Percentiles rank a stretch among this genome's conserved stretches.
These are phyloP conservation scores for Hecatera dysodea DNA, from an alignment of 2,888 invertebrate genomes.

Conservation along the genomic window DNA sequence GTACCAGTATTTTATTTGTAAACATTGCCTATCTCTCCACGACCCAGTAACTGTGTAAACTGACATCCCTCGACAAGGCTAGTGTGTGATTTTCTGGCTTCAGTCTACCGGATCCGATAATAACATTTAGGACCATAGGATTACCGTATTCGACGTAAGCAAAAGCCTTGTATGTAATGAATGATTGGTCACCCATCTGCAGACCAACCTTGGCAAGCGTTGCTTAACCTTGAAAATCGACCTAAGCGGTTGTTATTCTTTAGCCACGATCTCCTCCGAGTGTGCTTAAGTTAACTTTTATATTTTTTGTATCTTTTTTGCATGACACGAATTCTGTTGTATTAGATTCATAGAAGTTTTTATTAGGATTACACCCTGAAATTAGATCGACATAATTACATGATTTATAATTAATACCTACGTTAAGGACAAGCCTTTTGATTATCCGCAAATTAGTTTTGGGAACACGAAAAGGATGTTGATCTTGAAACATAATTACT, in stretches of 20 bases:
- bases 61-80: too few relatives aligned
- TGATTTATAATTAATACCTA: constrained; percentile 21
- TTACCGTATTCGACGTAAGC: too few relatives aligned
- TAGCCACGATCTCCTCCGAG: neutral
- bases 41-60: too few relatives aligned
- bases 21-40: too few relatives aligned
- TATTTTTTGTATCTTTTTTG: constrained; percentile 33
- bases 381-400: constrained; percentile 26
- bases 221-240: too few relatives aligned
- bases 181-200: too few relatives aligned
- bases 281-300: constrained; percentile 29
- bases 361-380: constrained; percentile 35
- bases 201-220: too few relatives aligned
- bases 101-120: neutral
- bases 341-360: constrained; percentile 46
- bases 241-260: too few relatives aligned
- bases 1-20: too few relatives aligned
- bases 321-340: neutral
- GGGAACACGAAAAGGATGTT: constrained; percentile 26
- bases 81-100: too few relatives aligned
- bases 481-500: constrained; percentile 32
- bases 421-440: constrained; percentile 2
- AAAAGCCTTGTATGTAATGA: too few relatives aligned
- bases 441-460: constrained; percentile 31
- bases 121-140: too few relatives aligned